These are phyloP conservation scores for Notothenia coriiceps DNA, from an alignment of 2,113 vertebrate genomes.

Conservation along the genomic window DNA sequence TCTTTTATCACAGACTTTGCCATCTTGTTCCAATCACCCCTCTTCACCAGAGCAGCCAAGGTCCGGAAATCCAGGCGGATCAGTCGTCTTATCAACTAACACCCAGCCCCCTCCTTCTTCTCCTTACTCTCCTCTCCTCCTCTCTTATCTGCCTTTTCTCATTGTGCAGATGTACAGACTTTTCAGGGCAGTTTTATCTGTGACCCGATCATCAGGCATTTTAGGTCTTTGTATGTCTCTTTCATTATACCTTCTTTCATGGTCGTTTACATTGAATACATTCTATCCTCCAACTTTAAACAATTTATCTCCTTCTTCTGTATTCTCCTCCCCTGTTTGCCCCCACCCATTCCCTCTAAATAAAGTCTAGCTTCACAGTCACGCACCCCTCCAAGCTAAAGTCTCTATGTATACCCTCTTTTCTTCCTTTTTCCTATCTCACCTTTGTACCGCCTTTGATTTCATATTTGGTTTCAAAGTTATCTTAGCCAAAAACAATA, in stretches of 20 bases:
- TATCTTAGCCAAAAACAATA: conserved; percentile 68
- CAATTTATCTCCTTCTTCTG: background rate
- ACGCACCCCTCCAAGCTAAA: conserved; percentile 26
- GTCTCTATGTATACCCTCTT: background rate
- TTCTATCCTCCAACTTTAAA: background rate
- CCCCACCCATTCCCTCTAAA: conserved; percentile 24
- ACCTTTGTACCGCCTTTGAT: conserved; percentile 50
- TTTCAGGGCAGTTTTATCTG: conserved; percentile 16
- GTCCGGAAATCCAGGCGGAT: conserved; percentile 77
- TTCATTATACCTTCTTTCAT: conserved; percentile 5
- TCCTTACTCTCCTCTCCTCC: conserved; percentile 1
- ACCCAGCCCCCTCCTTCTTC: conserved; percentile 56
- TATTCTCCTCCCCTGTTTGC: background rate
- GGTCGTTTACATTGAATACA: conserved; percentile 5
- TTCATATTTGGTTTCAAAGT: conserved; percentile 44
- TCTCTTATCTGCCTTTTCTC: conserved; percentile 8
- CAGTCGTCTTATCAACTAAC: conserved; percentile 78
- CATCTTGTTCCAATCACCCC: conserved; percentile 84
- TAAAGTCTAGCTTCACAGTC: conserved; percentile 23
- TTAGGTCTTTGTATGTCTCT: background rate
- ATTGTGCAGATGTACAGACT: background rate
- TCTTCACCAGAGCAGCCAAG: conserved; percentile 67
- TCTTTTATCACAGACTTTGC: conserved; percentile 76
- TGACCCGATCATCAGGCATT: conserved; percentile 1
- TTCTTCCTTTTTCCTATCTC: conserved; percentile 14